These are phyloP conservation scores for Gadus macrocephalus DNA, from an alignment of 2,113 vertebrate genomes.

Conservation along the genomic window DNA sequence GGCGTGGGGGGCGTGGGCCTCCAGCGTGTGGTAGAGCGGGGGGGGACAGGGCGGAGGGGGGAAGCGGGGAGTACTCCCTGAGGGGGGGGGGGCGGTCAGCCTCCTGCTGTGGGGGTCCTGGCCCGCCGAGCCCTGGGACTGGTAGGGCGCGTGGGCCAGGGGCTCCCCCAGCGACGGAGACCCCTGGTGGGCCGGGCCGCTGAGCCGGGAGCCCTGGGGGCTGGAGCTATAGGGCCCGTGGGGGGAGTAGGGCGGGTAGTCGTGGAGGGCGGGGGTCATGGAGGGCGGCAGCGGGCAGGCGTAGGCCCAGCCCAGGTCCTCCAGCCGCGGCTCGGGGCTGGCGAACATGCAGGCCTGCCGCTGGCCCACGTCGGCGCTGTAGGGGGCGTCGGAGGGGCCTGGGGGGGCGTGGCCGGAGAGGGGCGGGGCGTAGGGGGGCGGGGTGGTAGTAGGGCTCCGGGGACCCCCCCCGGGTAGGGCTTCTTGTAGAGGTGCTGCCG, in stretches of 20 bases:
- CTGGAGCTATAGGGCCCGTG: slow-evolving; percentile 85
- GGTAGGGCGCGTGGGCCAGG: slow-evolving; percentile 75
- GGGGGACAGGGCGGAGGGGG: slow-evolving; percentile 81
- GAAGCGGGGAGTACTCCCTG: slow-evolving; percentile 76
- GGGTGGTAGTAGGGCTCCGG: slow-evolving; percentile 84
- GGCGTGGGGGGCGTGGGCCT: slow-evolving; percentile 73
- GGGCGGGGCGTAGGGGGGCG: slow-evolving; percentile 57
- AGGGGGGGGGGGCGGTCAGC: slow-evolving; percentile 81
- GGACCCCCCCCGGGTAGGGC: slow-evolving; percentile 82
- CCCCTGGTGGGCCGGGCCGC: slow-evolving; percentile 80
- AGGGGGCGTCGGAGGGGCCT: slow-evolving; percentile 76
- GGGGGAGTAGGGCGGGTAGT: slow-evolving; percentile 85
- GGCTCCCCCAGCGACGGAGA: slow-evolving; percentile 80
- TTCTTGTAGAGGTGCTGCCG: slow-evolving; percentile 84
- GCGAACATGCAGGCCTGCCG: slow-evolving; percentile 96
- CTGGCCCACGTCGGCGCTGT: slow-evolving; percentile 87
- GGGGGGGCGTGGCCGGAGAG: slow-evolving; percentile 67
- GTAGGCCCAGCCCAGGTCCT: slow-evolving; percentile 89
- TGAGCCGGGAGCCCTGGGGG: slow-evolving; percentile 82
- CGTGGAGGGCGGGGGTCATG: slow-evolving; percentile 86
- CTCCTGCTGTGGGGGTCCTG: slow-evolving; percentile 84
- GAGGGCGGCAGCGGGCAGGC: slow-evolving; percentile 81
- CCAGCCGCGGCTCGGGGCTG: slow-evolving; percentile 82
- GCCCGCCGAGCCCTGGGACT: slow-evolving; percentile 74
- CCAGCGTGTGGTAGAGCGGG: slow-evolving; percentile 87